Evolutionary conservation across 2,797 vertebrate genomes (phyloP).

Genomic region (Danio albolineatus): DNA sequence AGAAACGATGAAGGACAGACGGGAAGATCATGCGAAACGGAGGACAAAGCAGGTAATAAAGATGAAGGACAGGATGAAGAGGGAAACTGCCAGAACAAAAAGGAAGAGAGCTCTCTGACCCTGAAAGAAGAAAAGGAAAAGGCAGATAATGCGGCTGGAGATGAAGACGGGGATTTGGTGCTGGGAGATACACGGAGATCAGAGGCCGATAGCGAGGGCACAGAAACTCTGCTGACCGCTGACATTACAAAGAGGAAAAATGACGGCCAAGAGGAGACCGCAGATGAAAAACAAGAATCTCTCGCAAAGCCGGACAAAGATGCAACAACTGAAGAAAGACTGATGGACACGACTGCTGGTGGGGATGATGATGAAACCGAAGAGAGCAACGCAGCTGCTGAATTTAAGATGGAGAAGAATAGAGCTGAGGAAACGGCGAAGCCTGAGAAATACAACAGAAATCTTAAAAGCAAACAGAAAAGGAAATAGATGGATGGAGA

Average conservation of each 20-base stretch:
- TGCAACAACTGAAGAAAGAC: constrained; percentile 5
- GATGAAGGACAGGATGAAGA: constrained; percentile 48
- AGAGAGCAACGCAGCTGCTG: constrained; percentile 17
- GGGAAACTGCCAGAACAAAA: constrained; percentile 47
- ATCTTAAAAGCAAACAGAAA: constrained; percentile 63
- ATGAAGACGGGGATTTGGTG: constrained; percentile 63
- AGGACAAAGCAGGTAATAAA: constrained; percentile 46
- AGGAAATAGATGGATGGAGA: constrained; percentile 23
- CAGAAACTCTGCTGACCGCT: constrained; percentile 61
- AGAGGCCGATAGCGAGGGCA: constrained; percentile 56
- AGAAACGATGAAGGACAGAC: constrained; percentile 45
- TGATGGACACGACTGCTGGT: background rate
- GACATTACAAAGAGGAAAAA: constrained; percentile 61
- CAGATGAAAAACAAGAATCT: constrained; percentile 36
- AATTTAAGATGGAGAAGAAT: constrained; percentile 23
- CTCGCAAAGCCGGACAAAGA: constrained; percentile 15
- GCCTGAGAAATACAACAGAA: constrained; percentile 50
- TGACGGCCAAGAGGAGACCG: constrained; percentile 54
- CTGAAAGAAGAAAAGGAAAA: constrained; percentile 28
- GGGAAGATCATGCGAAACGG: constrained; percentile 16
- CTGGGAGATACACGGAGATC: constrained; percentile 62
- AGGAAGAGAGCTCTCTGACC: constrained; percentile 14
- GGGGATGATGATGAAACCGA: background rate
- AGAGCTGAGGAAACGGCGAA: constrained; percentile 47
- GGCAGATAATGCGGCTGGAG: constrained; percentile 62